Percentiles rank a stretch among this genome's conserved stretches.
These are phyloP conservation scores for Serrognathus titanus DNA, from an alignment of 2,888 invertebrate species.

Conservation along the genomic window DNA sequence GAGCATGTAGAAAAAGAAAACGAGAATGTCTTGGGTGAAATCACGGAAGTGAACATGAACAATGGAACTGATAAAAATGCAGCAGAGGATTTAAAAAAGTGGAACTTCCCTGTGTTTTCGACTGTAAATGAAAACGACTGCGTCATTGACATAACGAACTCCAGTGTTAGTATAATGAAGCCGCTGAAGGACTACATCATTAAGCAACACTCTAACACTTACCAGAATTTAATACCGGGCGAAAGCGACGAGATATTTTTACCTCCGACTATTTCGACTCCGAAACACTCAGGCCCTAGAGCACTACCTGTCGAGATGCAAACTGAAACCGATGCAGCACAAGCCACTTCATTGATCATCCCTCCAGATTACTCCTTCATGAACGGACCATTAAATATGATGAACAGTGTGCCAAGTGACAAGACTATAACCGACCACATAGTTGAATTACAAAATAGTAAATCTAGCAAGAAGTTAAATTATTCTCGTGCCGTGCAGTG, in stretches of 20 bases:
- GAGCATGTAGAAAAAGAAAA: constrained; percentile 13
- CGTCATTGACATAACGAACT: neutral
- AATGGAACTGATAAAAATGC: constrained; percentile 6
- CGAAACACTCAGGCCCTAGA: constrained; percentile 40
- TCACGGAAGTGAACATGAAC: neutral
- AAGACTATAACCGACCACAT: constrained; percentile 49
- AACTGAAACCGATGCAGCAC: constrained; percentile 40
- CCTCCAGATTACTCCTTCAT: constrained; percentile 36
- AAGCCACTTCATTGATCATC: constrained; percentile 34
- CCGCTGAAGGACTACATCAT: constrained; percentile 18
- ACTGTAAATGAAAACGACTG: constrained; percentile 8
- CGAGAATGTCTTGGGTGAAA: constrained; percentile 18
- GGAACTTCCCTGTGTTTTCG: neutral
- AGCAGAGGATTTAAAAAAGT: constrained; percentile 17
- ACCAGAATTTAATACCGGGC: constrained; percentile 47
- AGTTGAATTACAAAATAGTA: constrained; percentile 44
- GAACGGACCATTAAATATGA: constrained; percentile 33
- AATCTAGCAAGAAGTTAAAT: constrained; percentile 42
- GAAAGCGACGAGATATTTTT: constrained; percentile 47
- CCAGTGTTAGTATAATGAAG: constrained; percentile 9
- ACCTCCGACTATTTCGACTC: constrained; percentile 34
- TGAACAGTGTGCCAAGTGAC: constrained; percentile 20
- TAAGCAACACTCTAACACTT: constrained; percentile 37
- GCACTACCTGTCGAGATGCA: constrained; percentile 38
- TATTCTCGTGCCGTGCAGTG: constrained; percentile 57